Percentiles rank a stretch among this genome's conserved stretches.
Conservation (phyloP, 2,888 invertebrate genomes). For the Patella caerulea region DNA sequence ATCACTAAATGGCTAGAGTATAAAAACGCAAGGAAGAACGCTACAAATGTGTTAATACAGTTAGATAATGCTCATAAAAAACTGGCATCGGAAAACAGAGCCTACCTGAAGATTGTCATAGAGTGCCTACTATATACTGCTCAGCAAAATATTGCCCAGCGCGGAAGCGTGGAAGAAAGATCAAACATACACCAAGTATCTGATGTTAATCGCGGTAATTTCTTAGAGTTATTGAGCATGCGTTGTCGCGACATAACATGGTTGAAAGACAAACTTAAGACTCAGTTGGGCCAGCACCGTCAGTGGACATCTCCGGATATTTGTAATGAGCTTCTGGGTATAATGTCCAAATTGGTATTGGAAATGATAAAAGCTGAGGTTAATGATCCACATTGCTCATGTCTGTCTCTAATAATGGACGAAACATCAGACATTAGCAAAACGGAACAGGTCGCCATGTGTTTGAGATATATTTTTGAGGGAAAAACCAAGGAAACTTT, state of each 20-base stretch:
- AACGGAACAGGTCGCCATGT: background rate
- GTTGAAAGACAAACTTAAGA: background rate
- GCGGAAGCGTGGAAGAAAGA: background rate
- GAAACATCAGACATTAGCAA: slow-evolving; percentile 5
- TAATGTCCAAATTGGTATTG: background rate
- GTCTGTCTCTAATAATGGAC: background rate
- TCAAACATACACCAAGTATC: background rate
- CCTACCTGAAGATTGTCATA: background rate
- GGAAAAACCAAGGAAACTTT: background rate
- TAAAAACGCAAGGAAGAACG: background rate
- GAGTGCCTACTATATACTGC: background rate
- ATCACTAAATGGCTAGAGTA: background rate
- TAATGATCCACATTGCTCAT: background rate
- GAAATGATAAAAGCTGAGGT: slow-evolving; percentile 1
- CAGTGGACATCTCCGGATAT: slow-evolving; percentile 13
- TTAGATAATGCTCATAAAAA: background rate
- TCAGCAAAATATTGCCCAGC: background rate
- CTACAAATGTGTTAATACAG: background rate
- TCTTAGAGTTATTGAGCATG: background rate
- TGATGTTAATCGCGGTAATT: background rate
- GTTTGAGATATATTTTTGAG: background rate
- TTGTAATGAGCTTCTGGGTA: background rate
- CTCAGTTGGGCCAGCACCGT: background rate
- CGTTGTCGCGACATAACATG: background rate
- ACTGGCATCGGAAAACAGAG: background rate